Conservation (phyloP, 2,888 invertebrate species). For the Xestia c-nigrum region DNA sequence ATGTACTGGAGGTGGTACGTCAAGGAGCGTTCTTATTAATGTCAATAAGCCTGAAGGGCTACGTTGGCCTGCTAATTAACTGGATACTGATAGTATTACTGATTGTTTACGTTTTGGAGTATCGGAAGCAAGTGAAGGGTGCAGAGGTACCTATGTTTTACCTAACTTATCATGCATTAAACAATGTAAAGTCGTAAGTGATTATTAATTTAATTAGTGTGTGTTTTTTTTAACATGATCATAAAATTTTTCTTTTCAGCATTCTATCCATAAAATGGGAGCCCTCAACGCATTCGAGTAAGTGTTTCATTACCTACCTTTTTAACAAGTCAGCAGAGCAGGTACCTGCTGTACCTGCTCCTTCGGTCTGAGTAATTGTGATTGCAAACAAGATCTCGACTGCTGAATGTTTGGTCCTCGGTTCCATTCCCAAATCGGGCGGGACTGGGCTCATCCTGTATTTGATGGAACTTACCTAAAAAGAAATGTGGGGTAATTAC, state of each 20-base stretch:
- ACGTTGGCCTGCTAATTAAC: constrained; percentile 71
- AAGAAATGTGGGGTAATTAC: background rate
- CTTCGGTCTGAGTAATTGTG: background rate
- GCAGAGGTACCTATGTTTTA: constrained; percentile 72
- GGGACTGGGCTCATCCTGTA: too few species aligned
- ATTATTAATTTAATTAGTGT: background rate
- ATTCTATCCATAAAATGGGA: constrained; percentile 80
- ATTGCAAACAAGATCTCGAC: background rate
- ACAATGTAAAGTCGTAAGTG: background rate
- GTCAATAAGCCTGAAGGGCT: constrained; percentile 78
- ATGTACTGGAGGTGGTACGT: constrained; percentile 71
- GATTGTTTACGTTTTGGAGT: constrained; percentile 66
- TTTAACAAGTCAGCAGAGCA: background rate
- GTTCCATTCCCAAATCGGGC: background rate
- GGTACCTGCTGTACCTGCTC: background rate
- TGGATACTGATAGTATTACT: constrained; percentile 73
- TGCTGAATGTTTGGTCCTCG: background rate
- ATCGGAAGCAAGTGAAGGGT: constrained; percentile 62
- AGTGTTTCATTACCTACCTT: constrained; percentile 63
- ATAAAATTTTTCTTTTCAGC: constrained; percentile 68
- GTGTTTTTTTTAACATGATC: background rate
- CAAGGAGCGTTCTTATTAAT: constrained; percentile 77
- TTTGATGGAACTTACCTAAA: background rate
- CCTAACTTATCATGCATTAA: background rate
- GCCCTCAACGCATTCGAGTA: constrained; percentile 79